These are phyloP conservation scores for Drosophila engyochracea DNA, from an alignment of 2,888 invertebrate genomes.

Conservation along the genomic window DNA sequence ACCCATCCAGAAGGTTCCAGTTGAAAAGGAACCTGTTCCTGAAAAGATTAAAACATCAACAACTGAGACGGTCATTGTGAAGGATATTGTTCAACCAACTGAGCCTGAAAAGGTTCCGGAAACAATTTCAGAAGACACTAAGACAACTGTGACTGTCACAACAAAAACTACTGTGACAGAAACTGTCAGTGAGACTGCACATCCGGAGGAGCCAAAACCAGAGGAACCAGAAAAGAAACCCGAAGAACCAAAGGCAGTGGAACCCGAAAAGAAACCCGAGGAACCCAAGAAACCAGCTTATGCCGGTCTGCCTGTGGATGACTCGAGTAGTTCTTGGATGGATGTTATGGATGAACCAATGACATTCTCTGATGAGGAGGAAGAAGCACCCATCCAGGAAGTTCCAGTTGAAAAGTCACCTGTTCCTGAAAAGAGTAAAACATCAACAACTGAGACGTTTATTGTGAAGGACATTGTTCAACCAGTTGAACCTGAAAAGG, in stretches of 20 bases:
- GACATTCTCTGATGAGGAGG: slow-evolving; percentile 76
- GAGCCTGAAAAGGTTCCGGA: not conserved
- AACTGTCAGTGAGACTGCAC: not conserved
- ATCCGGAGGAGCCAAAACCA: slow-evolving; percentile 15
- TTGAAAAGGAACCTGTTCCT: not conserved
- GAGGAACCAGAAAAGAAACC: slow-evolving; percentile 13
- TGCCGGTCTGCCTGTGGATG: slow-evolving; percentile 69
- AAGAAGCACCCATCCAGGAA: slow-evolving; percentile 18
- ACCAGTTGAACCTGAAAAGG: not conserved
- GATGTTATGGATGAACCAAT: slow-evolving; percentile 83
- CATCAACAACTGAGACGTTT: not conserved
- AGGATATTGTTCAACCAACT: not conserved
- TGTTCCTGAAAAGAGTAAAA: not conserved
- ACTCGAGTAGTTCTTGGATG: slow-evolving; percentile 68
- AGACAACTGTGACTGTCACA: slow-evolving; percentile 27
- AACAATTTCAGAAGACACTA: slow-evolving; percentile 1
- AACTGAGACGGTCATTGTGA: slow-evolving; percentile 6
- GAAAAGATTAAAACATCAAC: not conserved
- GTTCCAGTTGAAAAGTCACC: not conserved
- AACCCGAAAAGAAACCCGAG: not conserved
- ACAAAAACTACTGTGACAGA: slow-evolving; percentile 31
- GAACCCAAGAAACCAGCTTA: slow-evolving; percentile 52
- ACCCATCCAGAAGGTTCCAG: not conserved
- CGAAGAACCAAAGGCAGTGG: slow-evolving; percentile 26
- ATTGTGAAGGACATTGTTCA: not conserved